A percentile compares a stretch with the other conserved stretches of the same genome.
Conservation (phyloP, 2,888 invertebrate genomes). For the Nomada hirtipes region DNA sequence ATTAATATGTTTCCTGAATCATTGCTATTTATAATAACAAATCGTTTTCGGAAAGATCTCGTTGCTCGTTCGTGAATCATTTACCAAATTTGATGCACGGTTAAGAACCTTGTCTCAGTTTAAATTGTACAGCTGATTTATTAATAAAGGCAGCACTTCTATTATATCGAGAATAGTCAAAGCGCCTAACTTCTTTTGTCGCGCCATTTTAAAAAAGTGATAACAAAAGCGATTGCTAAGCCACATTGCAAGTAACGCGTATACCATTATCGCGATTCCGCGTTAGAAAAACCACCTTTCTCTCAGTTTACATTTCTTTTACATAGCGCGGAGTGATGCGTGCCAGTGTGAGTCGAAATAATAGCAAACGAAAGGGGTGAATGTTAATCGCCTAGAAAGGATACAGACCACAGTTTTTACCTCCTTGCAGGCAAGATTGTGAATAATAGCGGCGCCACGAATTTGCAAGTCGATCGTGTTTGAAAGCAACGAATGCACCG, state of each 20-base stretch:
- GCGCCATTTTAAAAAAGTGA: background rate
- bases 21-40: slow-evolving; percentile 27
- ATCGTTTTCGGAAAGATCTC: slow-evolving; percentile 19
- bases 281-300: background rate
- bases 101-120: slow-evolving; percentile 25
- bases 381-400: slow-evolving; percentile 77
- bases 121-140: slow-evolving; percentile 53
- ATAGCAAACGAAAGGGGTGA: slow-evolving; percentile 30
- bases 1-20: slow-evolving; percentile 16
- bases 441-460: slow-evolving; percentile 93
- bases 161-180: slow-evolving; percentile 21
- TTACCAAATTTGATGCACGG: slow-evolving; percentile 47
- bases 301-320: background rate
- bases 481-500: slow-evolving; percentile 93
- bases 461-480: slow-evolving; percentile 90
- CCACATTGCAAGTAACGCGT: background rate
- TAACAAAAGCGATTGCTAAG: slow-evolving; percentile 39
- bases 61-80: slow-evolving; percentile 51
- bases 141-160: slow-evolving; percentile 78
- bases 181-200: slow-evolving; percentile 19
- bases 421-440: slow-evolving; percentile 97
- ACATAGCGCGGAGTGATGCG: background rate
- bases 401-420: slow-evolving; percentile 98
- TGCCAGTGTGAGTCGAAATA: slow-evolving; percentile 28
- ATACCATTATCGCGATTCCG: too few relatives aligned